Conservation (phyloP, 2,888 invertebrate genomes). For the Poecilobothrus nobilitatus region DNA sequence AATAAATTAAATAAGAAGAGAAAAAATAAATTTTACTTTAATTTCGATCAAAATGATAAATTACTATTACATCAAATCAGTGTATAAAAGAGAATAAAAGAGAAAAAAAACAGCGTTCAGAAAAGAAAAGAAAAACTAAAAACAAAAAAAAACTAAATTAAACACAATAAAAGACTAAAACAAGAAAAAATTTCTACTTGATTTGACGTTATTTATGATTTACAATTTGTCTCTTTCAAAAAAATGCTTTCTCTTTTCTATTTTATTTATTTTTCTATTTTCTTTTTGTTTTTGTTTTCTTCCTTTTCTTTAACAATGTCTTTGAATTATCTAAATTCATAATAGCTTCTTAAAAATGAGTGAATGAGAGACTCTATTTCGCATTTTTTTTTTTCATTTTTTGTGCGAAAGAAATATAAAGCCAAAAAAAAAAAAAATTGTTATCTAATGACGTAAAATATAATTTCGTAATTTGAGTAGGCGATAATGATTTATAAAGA, state of each 20-base stretch:
- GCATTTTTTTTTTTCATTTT: too few species aligned
- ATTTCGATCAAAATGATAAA: constrained; percentile 4
- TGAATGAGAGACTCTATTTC: too few species aligned
- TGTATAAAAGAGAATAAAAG: neutral
- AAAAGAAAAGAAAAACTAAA: neutral
- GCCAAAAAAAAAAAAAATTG: too few species aligned
- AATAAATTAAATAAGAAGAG: neutral
- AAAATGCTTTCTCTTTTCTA: neutral
- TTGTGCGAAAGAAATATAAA: too few species aligned
- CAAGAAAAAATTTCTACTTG: constrained; percentile 2
- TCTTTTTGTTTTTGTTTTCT: too few species aligned
- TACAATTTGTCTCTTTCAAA: constrained; percentile 6
- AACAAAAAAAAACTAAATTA: neutral
- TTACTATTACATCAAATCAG: constrained; percentile 6
- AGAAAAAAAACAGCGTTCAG: neutral
- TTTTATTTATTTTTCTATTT: neutral
- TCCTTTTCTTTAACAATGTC: too few species aligned
- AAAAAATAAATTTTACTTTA: constrained; percentile 3
- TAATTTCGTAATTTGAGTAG: too few species aligned
- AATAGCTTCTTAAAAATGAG: too few species aligned
- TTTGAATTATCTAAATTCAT: too few species aligned
- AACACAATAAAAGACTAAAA: neutral
- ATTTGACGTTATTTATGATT: constrained; percentile 6
- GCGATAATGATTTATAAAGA: too few species aligned
- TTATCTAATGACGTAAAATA: too few species aligned